Percentiles rank a stretch among this genome's conserved stretches.
phyloP scores from a whole-genome alignment of 2,113 vertebrate species.

The Chaenogobius annularis region DNA sequence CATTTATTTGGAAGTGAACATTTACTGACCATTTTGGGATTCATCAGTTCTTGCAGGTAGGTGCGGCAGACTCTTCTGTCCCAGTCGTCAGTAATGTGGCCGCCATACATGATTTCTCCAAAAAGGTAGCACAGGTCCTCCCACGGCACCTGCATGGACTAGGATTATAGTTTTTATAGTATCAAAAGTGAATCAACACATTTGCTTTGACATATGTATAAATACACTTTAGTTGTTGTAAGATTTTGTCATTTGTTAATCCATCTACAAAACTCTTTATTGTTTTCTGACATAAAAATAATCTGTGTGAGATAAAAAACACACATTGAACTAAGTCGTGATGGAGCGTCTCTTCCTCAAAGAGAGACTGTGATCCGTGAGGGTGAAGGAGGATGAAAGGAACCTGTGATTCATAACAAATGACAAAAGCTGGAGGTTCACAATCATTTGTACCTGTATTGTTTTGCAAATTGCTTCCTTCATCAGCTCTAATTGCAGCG shows the following conservation, averaged over 20 bases:
- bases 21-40: conserved; percentile 75
- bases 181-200: background rate
- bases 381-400: conserved; percentile 73
- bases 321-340: conserved; percentile 54
- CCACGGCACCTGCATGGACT: conserved; percentile 76
- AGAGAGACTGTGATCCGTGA: conserved; percentile 56
- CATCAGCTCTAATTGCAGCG: conserved; percentile 99
- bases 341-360: conserved; percentile 53
- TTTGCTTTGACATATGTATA: background rate
- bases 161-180: background rate
- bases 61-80: conserved; percentile 78
- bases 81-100: conserved; percentile 81
- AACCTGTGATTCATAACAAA: conserved; percentile 88
- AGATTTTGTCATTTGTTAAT: background rate
- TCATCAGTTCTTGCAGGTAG: conserved; percentile 82
- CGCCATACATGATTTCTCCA: conserved; percentile 83
- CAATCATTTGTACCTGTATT: conserved; percentile 98
- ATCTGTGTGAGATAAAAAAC: conserved; percentile 41
- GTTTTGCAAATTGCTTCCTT: conserved; percentile 98
- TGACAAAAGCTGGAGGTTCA: conserved; percentile 92
- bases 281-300: conserved; percentile 19
- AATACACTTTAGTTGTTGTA: background rate
- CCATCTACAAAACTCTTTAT: background rate
- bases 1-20: background rate
- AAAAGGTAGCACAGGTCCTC: conserved; percentile 84